phyloP scores from a whole-genome alignment of 1,140 invertebrate genomes.

The Drosophila baimaii region DNA sequence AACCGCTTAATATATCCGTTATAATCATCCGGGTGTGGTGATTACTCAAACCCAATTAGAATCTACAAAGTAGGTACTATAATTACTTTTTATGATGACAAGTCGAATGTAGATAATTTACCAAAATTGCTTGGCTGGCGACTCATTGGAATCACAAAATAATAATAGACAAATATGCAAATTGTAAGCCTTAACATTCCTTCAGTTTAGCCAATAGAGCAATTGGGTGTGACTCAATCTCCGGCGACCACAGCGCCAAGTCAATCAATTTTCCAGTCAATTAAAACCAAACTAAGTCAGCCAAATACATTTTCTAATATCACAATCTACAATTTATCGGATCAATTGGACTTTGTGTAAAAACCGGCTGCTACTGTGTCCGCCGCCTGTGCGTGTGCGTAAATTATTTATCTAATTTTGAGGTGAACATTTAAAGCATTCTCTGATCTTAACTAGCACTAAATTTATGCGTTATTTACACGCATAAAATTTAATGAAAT shows the following conservation, averaged over 20 bases:
- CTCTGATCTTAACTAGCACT: slow-evolving; percentile 49
- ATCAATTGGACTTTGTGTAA: slow-evolving; percentile 25
- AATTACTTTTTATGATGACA: slow-evolving; percentile 51
- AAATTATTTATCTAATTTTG: slow-evolving; percentile 42
- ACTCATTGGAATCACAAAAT: slow-evolving; percentile 9
- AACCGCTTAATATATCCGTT: slow-evolving; percentile 23
- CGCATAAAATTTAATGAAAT: slow-evolving; percentile 42
- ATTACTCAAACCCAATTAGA: slow-evolving; percentile 36
- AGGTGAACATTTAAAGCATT: slow-evolving; percentile 62
- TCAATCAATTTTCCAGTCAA: slow-evolving; percentile 65
- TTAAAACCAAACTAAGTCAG: slow-evolving; percentile 56
- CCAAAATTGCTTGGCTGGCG: slow-evolving; percentile 25
- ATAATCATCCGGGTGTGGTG: slow-evolving; percentile 9
- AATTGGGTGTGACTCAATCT: slow-evolving; percentile 40
- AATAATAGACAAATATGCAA: slow-evolving; percentile 51
- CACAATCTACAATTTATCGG: slow-evolving; percentile 55
- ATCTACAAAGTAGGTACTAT: slow-evolving; percentile 2
- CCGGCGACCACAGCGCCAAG: slow-evolving; percentile 10
- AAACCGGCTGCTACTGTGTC: slow-evolving; percentile 50
- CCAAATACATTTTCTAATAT: slow-evolving; percentile 42
- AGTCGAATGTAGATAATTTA: slow-evolving; percentile 35
- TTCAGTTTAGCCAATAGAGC: slow-evolving; percentile 6
- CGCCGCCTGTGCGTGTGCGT: slow-evolving; percentile 17
- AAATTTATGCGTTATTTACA: slow-evolving; percentile 70
- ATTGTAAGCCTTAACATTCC: slow-evolving; percentile 33